A percentile compares a stretch with the other conserved stretches of the same genome.
These are phyloP conservation scores for Villa cingulata DNA, from an alignment of 2,888 invertebrate species.

Conservation along the genomic window DNA sequence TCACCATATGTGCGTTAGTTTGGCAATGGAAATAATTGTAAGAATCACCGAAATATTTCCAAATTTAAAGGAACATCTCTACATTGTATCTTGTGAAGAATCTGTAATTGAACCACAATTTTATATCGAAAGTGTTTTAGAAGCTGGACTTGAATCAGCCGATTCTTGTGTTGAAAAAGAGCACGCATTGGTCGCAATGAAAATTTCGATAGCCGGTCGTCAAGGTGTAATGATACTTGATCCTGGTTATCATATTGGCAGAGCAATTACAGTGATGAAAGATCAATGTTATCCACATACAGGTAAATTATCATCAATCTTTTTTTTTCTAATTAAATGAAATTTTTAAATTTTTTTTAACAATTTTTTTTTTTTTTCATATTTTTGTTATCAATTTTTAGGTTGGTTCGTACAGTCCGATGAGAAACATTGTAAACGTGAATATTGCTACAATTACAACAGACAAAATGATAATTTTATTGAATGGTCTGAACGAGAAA, in stretches of 20 bases:
- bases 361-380: not conserved
- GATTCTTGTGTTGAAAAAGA: conserved; percentile 58
- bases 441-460: conserved; percentile 69
- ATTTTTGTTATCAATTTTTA: conserved; percentile 10
- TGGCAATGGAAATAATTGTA: conserved; percentile 65
- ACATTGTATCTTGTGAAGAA: conserved; percentile 79
- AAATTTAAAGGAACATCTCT: conserved; percentile 50
- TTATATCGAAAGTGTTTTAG: conserved; percentile 44
- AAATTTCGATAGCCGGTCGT: conserved; percentile 57
- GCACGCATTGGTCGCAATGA: conserved; percentile 70
- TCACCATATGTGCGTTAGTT: conserved; percentile 79
- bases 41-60: conserved; percentile 54
- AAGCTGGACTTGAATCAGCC: conserved; percentile 37
- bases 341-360: not conserved
- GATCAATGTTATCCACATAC: conserved; percentile 78
- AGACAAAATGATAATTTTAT: conserved; percentile 58
- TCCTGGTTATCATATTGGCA: conserved; percentile 81
- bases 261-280: conserved; percentile 75
- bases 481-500: conserved; percentile 74
- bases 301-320: conserved; percentile 18
- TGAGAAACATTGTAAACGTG: conserved; percentile 60
- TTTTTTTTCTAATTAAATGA: not conserved
- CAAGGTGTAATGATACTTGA: conserved; percentile 69
- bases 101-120: conserved; percentile 48
- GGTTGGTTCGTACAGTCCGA: conserved; percentile 79